A percentile compares a stretch with the other conserved stretches of the same genome.
These are phyloP conservation scores for Epinephelus malabaricus DNA, from an alignment of 2,797 vertebrate species.

Conservation along the genomic window DNA sequence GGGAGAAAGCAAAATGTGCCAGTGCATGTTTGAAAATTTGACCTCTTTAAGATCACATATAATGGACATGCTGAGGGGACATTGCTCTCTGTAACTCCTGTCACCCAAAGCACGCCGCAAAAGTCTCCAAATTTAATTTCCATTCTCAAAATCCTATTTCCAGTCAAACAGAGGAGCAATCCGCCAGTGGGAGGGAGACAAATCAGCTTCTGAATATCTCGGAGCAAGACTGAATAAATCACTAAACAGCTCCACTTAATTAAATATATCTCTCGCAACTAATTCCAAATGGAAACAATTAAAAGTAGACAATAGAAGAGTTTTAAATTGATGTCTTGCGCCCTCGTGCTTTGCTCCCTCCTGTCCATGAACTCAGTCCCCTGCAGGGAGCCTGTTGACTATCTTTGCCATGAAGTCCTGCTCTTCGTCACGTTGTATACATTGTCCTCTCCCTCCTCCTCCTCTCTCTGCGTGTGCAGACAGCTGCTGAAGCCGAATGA, in stretches of 20 bases:
- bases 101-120: neutral
- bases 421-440: conserved; percentile 45
- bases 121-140: conserved; percentile 4
- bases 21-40: conserved; percentile 20
- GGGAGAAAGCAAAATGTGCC: neutral
- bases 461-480: conserved; percentile 1
- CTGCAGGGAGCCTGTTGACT: conserved; percentile 33
- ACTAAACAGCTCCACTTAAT: conserved; percentile 15
- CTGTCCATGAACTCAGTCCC: neutral
- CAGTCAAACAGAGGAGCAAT: neutral
- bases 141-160: conserved; percentile 22
- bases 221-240: conserved; percentile 19
- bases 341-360: neutral
- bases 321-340: neutral
- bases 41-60: neutral
- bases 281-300: conserved; percentile 13
- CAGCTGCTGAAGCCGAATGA: conserved; percentile 16
- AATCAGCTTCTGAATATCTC: conserved; percentile 20
- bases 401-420: conserved; percentile 39
- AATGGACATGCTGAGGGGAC: too few species aligned
- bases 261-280: neutral
- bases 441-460: neutral
- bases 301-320: conserved; percentile 17
- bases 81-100: neutral
- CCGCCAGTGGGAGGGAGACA: conserved; percentile 22